These are phyloP conservation scores for Takifugu ocellatus DNA, from an alignment of 2,797 vertebrate species.

Conservation along the genomic window DNA sequence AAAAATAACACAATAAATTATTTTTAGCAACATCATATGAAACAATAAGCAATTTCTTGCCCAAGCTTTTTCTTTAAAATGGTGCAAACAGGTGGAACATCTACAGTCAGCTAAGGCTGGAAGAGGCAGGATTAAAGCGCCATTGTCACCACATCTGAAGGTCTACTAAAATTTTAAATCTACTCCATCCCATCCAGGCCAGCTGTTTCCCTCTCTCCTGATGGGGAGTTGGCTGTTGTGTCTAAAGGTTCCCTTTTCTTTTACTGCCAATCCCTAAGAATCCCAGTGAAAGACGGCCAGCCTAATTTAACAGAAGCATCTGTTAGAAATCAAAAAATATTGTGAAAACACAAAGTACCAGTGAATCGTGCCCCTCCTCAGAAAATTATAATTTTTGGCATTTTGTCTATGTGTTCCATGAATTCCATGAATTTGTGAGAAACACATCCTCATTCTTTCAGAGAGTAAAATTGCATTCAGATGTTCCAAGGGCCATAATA, in stretches of 20 bases:
- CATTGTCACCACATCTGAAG: constrained; percentile 61
- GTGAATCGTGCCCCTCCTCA: too few relatives aligned
- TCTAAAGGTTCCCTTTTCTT: constrained; percentile 26
- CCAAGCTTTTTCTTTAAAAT: constrained; percentile 5
- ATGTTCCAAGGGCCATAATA: too few relatives aligned
- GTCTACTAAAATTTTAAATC: constrained; percentile 43
- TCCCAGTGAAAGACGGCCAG: constrained; percentile 43
- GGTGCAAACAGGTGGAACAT: constrained; percentile 19
- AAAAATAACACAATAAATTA: too few relatives aligned
- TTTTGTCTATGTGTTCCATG: too few relatives aligned
- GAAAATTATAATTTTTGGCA: too few relatives aligned
- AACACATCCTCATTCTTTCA: too few relatives aligned
- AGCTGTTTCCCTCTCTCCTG: constrained; percentile 35
- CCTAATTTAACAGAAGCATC: too few relatives aligned
- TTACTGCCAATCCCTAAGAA: constrained; percentile 45
- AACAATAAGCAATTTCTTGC: background rate
- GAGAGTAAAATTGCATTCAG: too few relatives aligned
- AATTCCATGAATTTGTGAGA: too few relatives aligned
- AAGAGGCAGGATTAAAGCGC: constrained; percentile 38
- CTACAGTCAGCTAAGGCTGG: constrained; percentile 26
- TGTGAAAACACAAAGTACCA: too few relatives aligned
- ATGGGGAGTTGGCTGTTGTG: constrained; percentile 29
- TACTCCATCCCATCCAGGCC: constrained; percentile 27
- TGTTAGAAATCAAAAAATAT: too few relatives aligned
- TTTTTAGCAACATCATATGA: background rate